A percentile compares a stretch with the other conserved stretches of the same genome.
Evolutionary conservation across 2,113 vertebrate genomes (phyloP).

Genomic region (Ochotona curzoniae): DNA sequence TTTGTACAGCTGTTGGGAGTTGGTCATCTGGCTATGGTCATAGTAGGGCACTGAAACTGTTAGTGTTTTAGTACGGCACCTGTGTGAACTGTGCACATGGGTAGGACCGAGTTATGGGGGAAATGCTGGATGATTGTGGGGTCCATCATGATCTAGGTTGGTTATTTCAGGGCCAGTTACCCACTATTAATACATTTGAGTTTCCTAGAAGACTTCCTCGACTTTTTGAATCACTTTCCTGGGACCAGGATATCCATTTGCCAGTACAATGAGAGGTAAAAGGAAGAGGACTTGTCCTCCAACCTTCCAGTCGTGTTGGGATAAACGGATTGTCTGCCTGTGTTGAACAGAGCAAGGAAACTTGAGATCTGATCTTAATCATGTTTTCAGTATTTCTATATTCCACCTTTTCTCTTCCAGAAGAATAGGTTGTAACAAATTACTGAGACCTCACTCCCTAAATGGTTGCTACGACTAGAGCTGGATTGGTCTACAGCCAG

Average conservation of each 20-base stretch:
- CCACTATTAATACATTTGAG: not conserved
- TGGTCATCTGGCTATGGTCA: not conserved
- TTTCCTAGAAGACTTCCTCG: not conserved
- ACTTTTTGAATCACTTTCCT: not conserved
- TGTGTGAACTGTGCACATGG: not conserved
- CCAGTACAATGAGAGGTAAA: not conserved
- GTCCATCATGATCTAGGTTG: not conserved
- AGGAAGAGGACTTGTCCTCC: not conserved
- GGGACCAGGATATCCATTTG: not conserved
- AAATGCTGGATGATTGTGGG: not conserved
- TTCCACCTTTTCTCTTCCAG: not conserved
- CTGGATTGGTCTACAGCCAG: no score
- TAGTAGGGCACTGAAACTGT: not conserved
- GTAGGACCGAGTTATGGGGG: not conserved
- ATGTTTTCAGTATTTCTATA: not conserved
- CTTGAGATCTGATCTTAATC: not conserved
- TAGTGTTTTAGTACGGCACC: no score
- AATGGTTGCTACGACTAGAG: no score
- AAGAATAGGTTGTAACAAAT: not conserved
- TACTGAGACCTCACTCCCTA: not conserved
- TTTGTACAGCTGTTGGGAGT: no score
- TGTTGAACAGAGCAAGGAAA: not conserved
- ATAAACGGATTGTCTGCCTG: not conserved
- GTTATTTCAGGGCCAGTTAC: not conserved
- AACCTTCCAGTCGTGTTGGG: not conserved